These are phyloP conservation scores for Monomorium pharaonis DNA, from an alignment of 1,140 invertebrate species.

Conservation along the genomic window DNA sequence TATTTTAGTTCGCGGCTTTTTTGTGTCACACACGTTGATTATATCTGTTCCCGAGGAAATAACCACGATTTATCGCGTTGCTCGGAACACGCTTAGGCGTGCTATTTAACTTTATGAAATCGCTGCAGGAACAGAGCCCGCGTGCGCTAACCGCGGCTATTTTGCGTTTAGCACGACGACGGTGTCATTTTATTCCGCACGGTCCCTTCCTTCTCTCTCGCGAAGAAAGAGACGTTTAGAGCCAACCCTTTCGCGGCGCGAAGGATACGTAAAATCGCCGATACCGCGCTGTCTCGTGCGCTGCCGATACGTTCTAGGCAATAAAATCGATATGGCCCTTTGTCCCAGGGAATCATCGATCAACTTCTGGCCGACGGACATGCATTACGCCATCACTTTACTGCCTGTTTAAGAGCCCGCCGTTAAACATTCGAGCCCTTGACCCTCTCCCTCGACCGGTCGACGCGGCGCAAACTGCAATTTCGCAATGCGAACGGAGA, in stretches of 20 bases:
- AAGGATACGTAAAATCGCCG: constrained; percentile 57
- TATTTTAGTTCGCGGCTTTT: neutral
- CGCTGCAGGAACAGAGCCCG: neutral
- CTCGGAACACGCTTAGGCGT: neutral
- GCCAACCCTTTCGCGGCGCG: neutral
- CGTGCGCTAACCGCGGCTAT: neutral
- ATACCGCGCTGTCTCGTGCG: neutral
- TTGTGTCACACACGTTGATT: neutral
- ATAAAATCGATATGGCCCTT: constrained; percentile 70
- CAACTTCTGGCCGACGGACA: constrained; percentile 57
- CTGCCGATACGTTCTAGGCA: constrained; percentile 45
- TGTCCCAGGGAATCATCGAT: constrained; percentile 71
- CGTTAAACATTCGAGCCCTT: constrained; percentile 63
- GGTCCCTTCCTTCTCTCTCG: neutral
- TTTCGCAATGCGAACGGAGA: constrained; percentile 51
- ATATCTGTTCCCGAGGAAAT: neutral
- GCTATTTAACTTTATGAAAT: constrained; percentile 22
- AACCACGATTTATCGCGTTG: neutral
- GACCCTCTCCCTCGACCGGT: constrained; percentile 41
- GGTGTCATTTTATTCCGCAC: constrained; percentile 29
- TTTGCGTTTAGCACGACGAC: neutral
- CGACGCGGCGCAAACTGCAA: constrained; percentile 29
- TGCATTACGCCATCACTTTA: constrained; percentile 64
- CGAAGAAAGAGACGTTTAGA: neutral
- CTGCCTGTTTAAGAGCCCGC: constrained; percentile 62